These are phyloP conservation scores for Sminthopsis crassicaudata DNA, from an alignment of 2,113 vertebrate species.

Conservation along the genomic window DNA sequence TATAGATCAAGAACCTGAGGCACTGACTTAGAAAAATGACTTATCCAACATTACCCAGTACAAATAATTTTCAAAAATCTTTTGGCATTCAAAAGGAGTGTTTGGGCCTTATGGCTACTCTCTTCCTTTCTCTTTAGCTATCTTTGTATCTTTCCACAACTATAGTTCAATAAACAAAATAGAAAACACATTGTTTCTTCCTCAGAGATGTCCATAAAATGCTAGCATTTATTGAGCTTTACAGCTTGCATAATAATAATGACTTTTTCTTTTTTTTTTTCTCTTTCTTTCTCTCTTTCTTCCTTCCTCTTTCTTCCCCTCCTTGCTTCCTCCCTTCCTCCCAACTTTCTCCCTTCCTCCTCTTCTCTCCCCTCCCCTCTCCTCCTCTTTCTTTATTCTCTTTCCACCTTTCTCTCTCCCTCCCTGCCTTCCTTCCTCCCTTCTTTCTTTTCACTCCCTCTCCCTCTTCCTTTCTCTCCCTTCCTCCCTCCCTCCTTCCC, in stretches of 20 bases:
- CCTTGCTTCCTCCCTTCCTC: no score
- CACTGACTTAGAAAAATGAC: not conserved
- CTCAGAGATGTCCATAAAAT: conserved; percentile 9
- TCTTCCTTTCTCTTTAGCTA: not conserved
- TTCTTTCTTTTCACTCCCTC: no score
- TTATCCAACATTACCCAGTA: not conserved
- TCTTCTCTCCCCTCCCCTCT: no score
- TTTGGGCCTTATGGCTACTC: not conserved
- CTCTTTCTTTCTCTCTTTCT: no score
- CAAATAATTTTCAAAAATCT: not conserved
- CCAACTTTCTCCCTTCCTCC: no score
- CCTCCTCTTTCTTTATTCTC: no score
- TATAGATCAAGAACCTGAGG: not conserved
- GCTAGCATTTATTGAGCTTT: not conserved
- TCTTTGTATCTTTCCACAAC: not conserved
- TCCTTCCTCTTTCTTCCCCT: no score
- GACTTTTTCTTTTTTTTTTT: no score
- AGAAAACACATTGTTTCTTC: not conserved
- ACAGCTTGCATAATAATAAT: not conserved
- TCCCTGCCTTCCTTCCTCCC: no score
- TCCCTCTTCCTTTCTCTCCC: no score
- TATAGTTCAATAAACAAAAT: not conserved
- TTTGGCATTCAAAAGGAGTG: not conserved
- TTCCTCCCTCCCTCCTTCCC: no score
- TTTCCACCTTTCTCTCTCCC: no score